Percentiles rank a stretch among this genome's conserved stretches.
Conservation (phyloP, 2,113 vertebrate species). For the Callionymus lyra region DNA sequence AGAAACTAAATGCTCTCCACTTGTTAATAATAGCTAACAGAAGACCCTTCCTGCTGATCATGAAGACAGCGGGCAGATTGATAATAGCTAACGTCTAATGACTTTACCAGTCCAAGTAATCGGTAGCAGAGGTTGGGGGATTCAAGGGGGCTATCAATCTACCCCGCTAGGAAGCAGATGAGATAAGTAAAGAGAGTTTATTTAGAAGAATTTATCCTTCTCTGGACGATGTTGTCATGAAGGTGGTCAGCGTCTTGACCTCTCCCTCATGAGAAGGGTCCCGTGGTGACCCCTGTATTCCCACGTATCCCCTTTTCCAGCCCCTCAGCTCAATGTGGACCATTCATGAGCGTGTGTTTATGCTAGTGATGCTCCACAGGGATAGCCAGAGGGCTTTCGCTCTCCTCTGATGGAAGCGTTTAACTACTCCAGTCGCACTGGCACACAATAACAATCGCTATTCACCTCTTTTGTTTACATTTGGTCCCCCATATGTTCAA, state of each 20-base stretch:
- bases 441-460: slow-evolving; percentile 59
- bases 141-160: too few species aligned
- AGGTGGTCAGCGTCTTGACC: slow-evolving; percentile 72
- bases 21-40: too few species aligned
- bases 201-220: slow-evolving; percentile 68
- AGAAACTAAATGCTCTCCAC: too few species aligned
- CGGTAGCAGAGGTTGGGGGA: too few species aligned
- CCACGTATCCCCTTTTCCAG: slow-evolving; percentile 43
- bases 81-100: too few species aligned
- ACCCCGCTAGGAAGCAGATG: background rate
- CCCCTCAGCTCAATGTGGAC: slow-evolving; percentile 43
- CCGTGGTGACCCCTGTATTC: slow-evolving; percentile 69
- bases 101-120: too few species aligned
- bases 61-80: too few species aligned
- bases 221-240: slow-evolving; percentile 46
- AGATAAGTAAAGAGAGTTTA: slow-evolving; percentile 34
- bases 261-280: slow-evolving; percentile 54
- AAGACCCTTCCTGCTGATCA: too few species aligned
- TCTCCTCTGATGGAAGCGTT: slow-evolving; percentile 25
- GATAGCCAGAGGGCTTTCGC: slow-evolving; percentile 16
- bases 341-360: slow-evolving; percentile 64
- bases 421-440: slow-evolving; percentile 37
- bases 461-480: slow-evolving; percentile 53
- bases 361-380: slow-evolving; percentile 52
- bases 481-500: slow-evolving; percentile 16